These are phyloP conservation scores for Zosterops borbonicus DNA, from an alignment of 2,113 vertebrate genomes.

Conservation along the genomic window DNA sequence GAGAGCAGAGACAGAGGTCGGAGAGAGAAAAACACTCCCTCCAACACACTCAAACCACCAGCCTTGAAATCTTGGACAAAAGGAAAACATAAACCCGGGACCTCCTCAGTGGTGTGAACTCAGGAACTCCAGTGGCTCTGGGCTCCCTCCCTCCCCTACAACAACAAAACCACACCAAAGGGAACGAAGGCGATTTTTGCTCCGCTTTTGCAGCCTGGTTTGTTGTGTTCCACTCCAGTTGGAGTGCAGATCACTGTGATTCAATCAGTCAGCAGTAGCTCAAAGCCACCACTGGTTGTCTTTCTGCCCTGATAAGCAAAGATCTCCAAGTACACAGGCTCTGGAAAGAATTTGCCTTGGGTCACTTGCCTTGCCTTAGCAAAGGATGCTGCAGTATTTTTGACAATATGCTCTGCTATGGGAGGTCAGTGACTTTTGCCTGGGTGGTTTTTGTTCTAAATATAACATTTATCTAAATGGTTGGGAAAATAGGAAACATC, in stretches of 20 bases:
- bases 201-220: not conserved
- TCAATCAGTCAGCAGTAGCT: conserved; percentile 70
- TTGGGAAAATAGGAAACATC: not conserved
- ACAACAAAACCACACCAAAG: not conserved
- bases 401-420: conserved; percentile 71
- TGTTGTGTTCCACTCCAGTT: conserved; percentile 57
- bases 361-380: conserved; percentile 48
- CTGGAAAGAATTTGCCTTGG: conserved; percentile 40
- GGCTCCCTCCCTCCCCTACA: not conserved
- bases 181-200: not conserved
- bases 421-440: conserved; percentile 57
- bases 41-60: too few relatives aligned
- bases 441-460: conserved; percentile 34
- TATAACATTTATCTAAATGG: conserved; percentile 13
- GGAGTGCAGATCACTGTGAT: conserved; percentile 57
- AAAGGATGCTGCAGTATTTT: conserved; percentile 60
- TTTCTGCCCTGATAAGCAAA: conserved; percentile 74
- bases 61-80: too few relatives aligned
- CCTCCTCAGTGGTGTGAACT: not conserved
- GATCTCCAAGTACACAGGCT: conserved; percentile 30
- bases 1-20: too few relatives aligned
- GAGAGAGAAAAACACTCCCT: too few relatives aligned
- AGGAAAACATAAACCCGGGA: too few relatives aligned
- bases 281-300: conserved; percentile 70
- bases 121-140: not conserved